These are phyloP conservation scores for Agrotis segetum DNA, from an alignment of 2,888 invertebrate genomes.

Conservation along the genomic window DNA sequence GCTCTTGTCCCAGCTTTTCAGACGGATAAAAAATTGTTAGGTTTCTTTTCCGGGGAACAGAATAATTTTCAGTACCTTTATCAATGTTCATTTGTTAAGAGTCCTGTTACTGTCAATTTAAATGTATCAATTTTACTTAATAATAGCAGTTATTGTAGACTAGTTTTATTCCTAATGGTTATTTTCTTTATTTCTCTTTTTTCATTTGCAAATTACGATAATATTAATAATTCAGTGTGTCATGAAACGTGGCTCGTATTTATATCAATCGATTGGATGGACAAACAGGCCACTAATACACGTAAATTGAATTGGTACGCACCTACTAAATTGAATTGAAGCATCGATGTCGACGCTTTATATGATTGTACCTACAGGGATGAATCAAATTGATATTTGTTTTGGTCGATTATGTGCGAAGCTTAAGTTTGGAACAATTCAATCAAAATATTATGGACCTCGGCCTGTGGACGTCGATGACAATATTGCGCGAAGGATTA, in stretches of 20 bases:
- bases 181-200: background rate
- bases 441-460: conserved; percentile 85
- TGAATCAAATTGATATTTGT: conserved; percentile 83
- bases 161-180: background rate
- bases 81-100: conserved; percentile 7
- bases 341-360: conserved; percentile 58
- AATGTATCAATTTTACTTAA: background rate
- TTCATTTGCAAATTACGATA: conserved; percentile 7
- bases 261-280: conserved; percentile 45
- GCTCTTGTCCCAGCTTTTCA: conserved; percentile 43
- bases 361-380: conserved; percentile 64
- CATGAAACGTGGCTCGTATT: conserved; percentile 16
- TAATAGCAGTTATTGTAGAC: background rate
- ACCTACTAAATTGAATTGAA: conserved; percentile 69
- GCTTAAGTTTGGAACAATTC: conserved; percentile 86
- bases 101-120: background rate
- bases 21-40: conserved; percentile 45
- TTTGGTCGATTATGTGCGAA: conserved; percentile 81
- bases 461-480: conserved; percentile 73
- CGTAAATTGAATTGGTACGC: conserved; percentile 52
- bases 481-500: conserved; percentile 83
- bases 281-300: conserved; percentile 51
- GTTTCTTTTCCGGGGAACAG: conserved; percentile 23
- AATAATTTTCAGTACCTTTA: conserved; percentile 25
- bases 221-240: conserved; percentile 34